Evolutionary conservation across 2,888 invertebrate genomes (phyloP).

Genomic region (Carterocephalus palaemon): DNA sequence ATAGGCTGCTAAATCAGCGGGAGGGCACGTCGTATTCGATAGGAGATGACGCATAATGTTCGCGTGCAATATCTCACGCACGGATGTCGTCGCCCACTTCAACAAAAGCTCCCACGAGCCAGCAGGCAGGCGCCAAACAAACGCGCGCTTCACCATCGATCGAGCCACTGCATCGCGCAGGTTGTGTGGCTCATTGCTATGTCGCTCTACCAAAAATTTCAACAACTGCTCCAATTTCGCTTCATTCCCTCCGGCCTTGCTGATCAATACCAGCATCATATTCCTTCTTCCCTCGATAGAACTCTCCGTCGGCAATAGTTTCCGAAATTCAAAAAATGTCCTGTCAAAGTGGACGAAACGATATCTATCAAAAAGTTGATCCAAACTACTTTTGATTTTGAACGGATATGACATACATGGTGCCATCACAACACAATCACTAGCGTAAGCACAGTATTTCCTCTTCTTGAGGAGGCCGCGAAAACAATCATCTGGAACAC

Average conservation of each 20-base stretch:
- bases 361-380: slow-evolving; percentile 51
- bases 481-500: too few species aligned
- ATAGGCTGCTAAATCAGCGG: slow-evolving; percentile 38
- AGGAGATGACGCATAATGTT: slow-evolving; percentile 49
- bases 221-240: slow-evolving; percentile 45
- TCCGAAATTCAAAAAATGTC: slow-evolving; percentile 48
- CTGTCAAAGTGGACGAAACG: slow-evolving; percentile 49
- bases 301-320: slow-evolving; percentile 43
- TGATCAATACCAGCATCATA: slow-evolving; percentile 59
- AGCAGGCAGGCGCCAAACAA: slow-evolving; percentile 51
- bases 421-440: too few species aligned
- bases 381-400: slow-evolving; percentile 35
- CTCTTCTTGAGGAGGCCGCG: too few species aligned
- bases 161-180: slow-evolving; percentile 53
- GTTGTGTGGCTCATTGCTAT: slow-evolving; percentile 51
- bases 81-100: slow-evolving; percentile 44
- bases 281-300: slow-evolving; percentile 48
- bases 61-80: slow-evolving; percentile 58
- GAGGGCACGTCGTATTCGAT: slow-evolving; percentile 30
- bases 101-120: slow-evolving; percentile 47
- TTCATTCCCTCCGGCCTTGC: slow-evolving; percentile 52
- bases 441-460: too few species aligned
- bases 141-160: slow-evolving; percentile 54
- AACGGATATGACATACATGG: background rate
- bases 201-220: slow-evolving; percentile 39